A percentile compares a stretch with the other conserved stretches of the same genome.
Conservation (phyloP, 2,113 vertebrate genomes). For the Perognathus longimembris region DNA sequence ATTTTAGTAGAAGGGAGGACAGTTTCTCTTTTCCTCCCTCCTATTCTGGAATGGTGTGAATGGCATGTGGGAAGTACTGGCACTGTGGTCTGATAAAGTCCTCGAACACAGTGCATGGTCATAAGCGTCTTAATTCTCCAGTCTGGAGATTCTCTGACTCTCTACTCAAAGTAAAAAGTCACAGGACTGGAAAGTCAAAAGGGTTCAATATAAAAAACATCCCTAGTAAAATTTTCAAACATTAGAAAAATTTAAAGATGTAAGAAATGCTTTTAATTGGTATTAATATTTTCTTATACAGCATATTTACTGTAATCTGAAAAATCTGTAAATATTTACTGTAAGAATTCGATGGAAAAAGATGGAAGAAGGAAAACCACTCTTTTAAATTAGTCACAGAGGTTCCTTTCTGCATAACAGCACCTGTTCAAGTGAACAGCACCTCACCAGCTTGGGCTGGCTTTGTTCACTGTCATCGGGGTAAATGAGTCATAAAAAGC, state of each 20-base stretch:
- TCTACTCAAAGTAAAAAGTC: slow-evolving; percentile 71
- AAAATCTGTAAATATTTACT: slow-evolving; percentile 79
- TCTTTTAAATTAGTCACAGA: slow-evolving; percentile 84
- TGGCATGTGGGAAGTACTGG: slow-evolving; percentile 82
- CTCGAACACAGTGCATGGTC: slow-evolving; percentile 84
- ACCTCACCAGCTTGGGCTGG: slow-evolving; percentile 77
- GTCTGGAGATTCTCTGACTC: slow-evolving; percentile 77
- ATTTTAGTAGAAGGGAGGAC: slow-evolving; percentile 81
- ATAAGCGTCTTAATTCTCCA: slow-evolving; percentile 78
- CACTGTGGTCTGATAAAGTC: slow-evolving; percentile 81
- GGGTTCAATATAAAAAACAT: slow-evolving; percentile 81
- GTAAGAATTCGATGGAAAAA: slow-evolving; percentile 81
- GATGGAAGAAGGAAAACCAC: slow-evolving; percentile 67
- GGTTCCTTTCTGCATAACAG: slow-evolving; percentile 80
- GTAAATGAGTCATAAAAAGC: slow-evolving; percentile 84
- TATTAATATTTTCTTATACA: slow-evolving; percentile 80
- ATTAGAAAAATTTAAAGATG: slow-evolving; percentile 81
- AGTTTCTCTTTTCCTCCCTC: slow-evolving; percentile 66
- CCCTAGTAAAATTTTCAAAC: slow-evolving; percentile 81
- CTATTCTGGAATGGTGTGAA: slow-evolving; percentile 89
- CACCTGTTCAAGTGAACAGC: slow-evolving; percentile 84
- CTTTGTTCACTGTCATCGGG: slow-evolving; percentile 87
- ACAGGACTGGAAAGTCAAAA: slow-evolving; percentile 84
- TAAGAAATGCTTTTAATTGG: slow-evolving; percentile 84
- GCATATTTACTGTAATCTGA: slow-evolving; percentile 82